These are phyloP conservation scores for Novumbra hubbsi DNA, from an alignment of 2,797 vertebrate genomes.

Conservation along the genomic window DNA sequence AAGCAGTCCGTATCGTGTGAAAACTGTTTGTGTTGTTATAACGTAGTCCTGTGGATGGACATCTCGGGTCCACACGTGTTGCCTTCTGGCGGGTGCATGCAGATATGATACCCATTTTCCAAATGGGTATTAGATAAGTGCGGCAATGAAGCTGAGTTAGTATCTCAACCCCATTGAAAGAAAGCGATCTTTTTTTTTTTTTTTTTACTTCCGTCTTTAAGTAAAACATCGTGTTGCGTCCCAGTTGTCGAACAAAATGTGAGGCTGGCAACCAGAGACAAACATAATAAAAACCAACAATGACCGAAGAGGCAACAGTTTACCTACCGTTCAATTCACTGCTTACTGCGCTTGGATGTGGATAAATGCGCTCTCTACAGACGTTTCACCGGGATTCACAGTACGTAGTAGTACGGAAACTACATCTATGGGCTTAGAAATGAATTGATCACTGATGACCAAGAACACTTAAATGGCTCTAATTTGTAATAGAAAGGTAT, in stretches of 20 bases:
- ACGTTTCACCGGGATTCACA: background rate
- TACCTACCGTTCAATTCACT: background rate
- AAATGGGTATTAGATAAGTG: background rate
- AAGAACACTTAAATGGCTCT: background rate
- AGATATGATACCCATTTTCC: background rate
- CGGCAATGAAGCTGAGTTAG: background rate
- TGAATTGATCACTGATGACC: background rate
- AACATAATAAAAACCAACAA: background rate
- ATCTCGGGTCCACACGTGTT: background rate
- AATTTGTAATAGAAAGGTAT: conserved; percentile 1
- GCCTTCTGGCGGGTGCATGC: background rate
- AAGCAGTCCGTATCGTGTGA: background rate
- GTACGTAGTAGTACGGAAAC: background rate
- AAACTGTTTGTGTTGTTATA: background rate
- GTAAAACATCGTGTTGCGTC: background rate
- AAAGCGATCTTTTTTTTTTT: too few relatives aligned
- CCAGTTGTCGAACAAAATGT: background rate
- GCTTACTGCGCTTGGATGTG: background rate
- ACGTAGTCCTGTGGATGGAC: background rate
- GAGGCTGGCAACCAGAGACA: background rate
- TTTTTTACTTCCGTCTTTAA: background rate
- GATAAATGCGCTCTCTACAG: background rate
- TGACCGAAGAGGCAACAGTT: background rate
- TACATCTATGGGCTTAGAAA: background rate
- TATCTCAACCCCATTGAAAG: background rate